A percentile compares a stretch with the other conserved stretches of the same genome.
These are phyloP conservation scores for Gonatopus flavifemur DNA, from an alignment of 1,140 invertebrate species.

Conservation along the genomic window DNA sequence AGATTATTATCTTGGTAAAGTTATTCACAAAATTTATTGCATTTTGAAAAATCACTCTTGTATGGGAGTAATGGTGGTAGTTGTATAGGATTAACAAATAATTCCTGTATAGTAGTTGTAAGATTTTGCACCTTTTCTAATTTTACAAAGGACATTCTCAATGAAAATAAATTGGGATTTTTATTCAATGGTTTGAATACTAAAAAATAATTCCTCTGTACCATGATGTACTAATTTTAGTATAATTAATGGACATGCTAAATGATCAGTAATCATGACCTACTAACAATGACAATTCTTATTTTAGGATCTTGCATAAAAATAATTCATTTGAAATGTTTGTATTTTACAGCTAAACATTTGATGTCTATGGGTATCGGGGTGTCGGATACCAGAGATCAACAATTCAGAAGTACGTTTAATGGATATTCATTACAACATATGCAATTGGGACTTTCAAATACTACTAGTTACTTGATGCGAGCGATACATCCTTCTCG, in stretches of 20 bases:
- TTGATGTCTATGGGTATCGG: conserved; percentile 49
- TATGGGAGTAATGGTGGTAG: no score
- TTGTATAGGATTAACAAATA: no score
- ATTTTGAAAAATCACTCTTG: conserved; percentile 4
- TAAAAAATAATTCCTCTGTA: no score
- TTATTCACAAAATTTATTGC: no score
- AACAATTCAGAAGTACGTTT: conserved; percentile 51
- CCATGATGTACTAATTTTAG: no score
- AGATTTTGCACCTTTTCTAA: no score
- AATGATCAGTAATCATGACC: not conserved
- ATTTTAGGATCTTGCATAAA: conserved; percentile 4
- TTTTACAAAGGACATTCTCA: conserved; percentile 1
- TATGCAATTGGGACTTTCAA: conserved; percentile 53
- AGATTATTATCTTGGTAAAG: conserved; percentile 61
- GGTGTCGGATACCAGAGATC: conserved; percentile 58
- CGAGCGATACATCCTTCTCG: conserved; percentile 50
- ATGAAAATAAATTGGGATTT: not conserved
- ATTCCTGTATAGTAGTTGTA: no score
- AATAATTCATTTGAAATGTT: not conserved
- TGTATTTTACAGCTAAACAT: conserved; percentile 51
- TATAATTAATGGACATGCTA: no score
- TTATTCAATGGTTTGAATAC: not conserved
- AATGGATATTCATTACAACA: conserved; percentile 58
- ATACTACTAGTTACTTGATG: conserved; percentile 54
- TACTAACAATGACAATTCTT: not conserved